These are phyloP conservation scores for Epistrophe grossulariae DNA, from an alignment of 2,888 invertebrate species.

Conservation along the genomic window DNA sequence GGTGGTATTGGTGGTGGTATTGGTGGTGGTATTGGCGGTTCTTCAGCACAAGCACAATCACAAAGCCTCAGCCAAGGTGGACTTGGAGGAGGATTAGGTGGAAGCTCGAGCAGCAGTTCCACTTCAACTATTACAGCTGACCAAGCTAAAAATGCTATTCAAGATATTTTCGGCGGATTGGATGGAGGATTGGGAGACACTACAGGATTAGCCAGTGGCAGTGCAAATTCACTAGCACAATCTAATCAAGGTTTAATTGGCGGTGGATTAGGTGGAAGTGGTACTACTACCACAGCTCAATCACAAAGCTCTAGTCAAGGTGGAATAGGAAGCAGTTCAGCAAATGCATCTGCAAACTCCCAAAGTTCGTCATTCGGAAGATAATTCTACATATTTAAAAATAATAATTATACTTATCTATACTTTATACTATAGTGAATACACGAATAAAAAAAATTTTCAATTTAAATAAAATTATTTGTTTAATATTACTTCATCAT, in stretches of 20 bases:
- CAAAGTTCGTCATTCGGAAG: constrained; percentile 49
- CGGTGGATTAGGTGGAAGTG: constrained; percentile 31
- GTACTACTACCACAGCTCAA: constrained; percentile 26
- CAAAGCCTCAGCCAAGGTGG: too few species aligned
- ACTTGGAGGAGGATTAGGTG: constrained; percentile 39
- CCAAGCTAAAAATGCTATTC: constrained; percentile 7
- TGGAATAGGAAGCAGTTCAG: constrained; percentile 19
- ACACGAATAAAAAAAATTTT: background rate
- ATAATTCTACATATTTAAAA: background rate
- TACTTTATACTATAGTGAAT: background rate
- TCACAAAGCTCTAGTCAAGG: constrained; percentile 41
- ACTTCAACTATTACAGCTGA: background rate
- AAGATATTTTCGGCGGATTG: constrained; percentile 39
- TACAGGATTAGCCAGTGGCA: background rate
- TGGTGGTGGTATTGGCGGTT: too few species aligned
- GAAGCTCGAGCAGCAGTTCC: constrained; percentile 25
- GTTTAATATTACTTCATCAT: background rate
- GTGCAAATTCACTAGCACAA: background rate
- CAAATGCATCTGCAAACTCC: constrained; percentile 45
- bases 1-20: too few species aligned
- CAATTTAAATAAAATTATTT: background rate
- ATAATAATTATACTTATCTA: background rate
- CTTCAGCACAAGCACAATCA: too few species aligned
- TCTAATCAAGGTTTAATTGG: background rate
- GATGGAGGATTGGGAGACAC: constrained; percentile 16